Evolutionary conservation across 2,113 vertebrate species (phyloP), one percentile per base, ranked within the genome.

Genomic region (Cynopterus brachyotis): DNA sequence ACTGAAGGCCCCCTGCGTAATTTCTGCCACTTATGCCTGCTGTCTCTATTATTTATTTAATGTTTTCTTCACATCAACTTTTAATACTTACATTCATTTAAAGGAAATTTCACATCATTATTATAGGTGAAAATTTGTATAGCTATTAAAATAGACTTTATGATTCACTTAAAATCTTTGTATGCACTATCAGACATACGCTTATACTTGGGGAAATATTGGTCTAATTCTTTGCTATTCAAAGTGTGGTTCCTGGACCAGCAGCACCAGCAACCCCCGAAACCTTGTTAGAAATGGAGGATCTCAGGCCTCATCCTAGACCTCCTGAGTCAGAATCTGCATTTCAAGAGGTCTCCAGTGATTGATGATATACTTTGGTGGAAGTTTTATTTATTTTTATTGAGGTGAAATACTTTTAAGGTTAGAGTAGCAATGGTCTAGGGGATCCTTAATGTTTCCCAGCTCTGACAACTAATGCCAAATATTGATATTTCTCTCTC

Each of bases 11-110:
- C 20, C 26, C 50, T 75, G 60, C 55, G 55, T 15, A 28, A 26
- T 67, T 83, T 53, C 55, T 81, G n/a, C 60, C 78, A 55, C 16
- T 4, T 24, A 9, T 81, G 19, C 10, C 10, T 67, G 50, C 40
- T 30, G 62, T 50, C 26, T 69, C 57, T 50, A 35, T 16, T 79
- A 57, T 24, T 79, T 89, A 79, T 53, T 84, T 37, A 81, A 4
- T 90, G 42, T 81, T 89, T 84, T 67, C 47, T 91, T 85, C 42
- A 91, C 53, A 82, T 83, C 47, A 72, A 67, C 32, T 19, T 96
- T 83, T 40, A 62, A 86, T 95, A 73, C 9, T 78, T 86, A 28
- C 13, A 55, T 45, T 3, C 28, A 89, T 57, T 75, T 62, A 89
- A 87, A 78, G 24, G 85, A 89, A 91, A 69, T 28, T 64, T 62